A percentile compares a stretch with the other conserved stretches of the same genome.
Conservation (phyloP, 2,797 vertebrate species). For the Urocyon cinereoargenteus region DNA sequence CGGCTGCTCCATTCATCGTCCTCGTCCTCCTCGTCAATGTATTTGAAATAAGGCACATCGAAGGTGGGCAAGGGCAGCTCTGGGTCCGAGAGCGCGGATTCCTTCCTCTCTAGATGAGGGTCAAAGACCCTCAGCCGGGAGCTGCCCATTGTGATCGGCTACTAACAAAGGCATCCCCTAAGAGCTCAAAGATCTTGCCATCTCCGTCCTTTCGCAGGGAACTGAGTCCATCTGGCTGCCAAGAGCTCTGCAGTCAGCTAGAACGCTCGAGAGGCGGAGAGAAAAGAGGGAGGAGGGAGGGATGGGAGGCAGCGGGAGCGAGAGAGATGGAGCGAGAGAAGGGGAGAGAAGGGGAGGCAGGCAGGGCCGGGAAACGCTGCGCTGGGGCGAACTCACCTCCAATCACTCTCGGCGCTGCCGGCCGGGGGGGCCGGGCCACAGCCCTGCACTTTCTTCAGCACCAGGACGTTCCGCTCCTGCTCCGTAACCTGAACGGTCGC, state of each 20-base stretch:
- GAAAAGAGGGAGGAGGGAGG: constrained; percentile 76
- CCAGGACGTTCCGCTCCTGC: constrained; percentile 92
- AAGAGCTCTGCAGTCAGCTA: constrained; percentile 88
- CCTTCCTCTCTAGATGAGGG: constrained; percentile 88
- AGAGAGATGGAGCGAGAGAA: constrained; percentile 66
- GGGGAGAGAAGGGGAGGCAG: constrained; percentile 78
- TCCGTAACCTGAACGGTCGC: constrained; percentile 91
- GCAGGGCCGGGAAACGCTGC: constrained; percentile 81
- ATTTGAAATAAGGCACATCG: constrained; percentile 99
- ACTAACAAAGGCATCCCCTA: constrained; percentile 90
- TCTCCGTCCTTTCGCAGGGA: constrained; percentile 85
- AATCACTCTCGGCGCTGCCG: constrained; percentile 91
- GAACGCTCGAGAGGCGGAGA: constrained; percentile 82
- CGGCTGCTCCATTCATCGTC: constrained; percentile 97
- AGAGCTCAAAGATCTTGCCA: constrained; percentile 79
- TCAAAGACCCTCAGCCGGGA: constrained; percentile 89
- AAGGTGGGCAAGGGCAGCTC: constrained; percentile 94
- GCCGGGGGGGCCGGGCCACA: constrained; percentile 90
- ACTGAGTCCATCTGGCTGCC: constrained; percentile 86
- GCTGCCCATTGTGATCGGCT: constrained; percentile 92
- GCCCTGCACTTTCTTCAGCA: constrained; percentile 95
- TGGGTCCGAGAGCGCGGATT: constrained; percentile 86
- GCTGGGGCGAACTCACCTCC: constrained; percentile 91
- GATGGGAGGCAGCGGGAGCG: constrained; percentile 46
- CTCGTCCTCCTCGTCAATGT: constrained; percentile 97